phyloP scores from a whole-genome alignment of 2,888 invertebrate species.

The Eupsilia transversa region DNA sequence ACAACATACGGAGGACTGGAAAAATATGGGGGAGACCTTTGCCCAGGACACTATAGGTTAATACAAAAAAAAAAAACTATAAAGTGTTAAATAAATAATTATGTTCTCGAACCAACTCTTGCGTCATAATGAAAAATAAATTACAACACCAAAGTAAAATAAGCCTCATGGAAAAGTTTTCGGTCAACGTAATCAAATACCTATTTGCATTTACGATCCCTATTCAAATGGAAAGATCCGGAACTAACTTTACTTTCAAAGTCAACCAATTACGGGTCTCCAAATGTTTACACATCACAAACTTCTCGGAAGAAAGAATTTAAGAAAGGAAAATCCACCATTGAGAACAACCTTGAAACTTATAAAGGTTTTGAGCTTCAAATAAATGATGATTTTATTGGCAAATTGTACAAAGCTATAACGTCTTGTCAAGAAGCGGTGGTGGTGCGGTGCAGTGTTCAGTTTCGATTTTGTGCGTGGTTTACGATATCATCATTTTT shows the following conservation, averaged over 20 bases:
- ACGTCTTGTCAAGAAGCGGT: neutral
- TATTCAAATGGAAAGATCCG: conserved; percentile 35
- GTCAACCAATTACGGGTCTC: conserved; percentile 53
- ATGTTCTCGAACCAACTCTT: neutral
- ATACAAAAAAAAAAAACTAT: too few species aligned
- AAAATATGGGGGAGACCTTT: too few species aligned
- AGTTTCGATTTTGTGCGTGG: neutral
- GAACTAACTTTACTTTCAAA: conserved; percentile 56
- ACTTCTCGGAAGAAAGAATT: conserved; percentile 31
- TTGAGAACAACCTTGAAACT: conserved; percentile 44
- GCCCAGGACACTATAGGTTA: too few species aligned
- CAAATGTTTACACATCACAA: conserved; percentile 45
- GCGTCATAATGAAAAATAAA: neutral
- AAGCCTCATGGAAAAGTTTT: conserved; percentile 29
- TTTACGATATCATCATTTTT: neutral
- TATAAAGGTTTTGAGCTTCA: conserved; percentile 10
- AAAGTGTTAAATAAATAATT: neutral
- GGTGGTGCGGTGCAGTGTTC: neutral
- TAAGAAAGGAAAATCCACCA: conserved; percentile 31
- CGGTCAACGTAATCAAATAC: conserved; percentile 51
- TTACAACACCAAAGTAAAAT: conserved; percentile 29
- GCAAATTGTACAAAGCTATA: neutral
- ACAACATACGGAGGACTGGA: too few species aligned
- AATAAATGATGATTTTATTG: neutral
- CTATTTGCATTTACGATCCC: conserved; percentile 51